phyloP scores from a whole-genome alignment of 2,797 vertebrate species.

The Cercopithecus mitis region DNA sequence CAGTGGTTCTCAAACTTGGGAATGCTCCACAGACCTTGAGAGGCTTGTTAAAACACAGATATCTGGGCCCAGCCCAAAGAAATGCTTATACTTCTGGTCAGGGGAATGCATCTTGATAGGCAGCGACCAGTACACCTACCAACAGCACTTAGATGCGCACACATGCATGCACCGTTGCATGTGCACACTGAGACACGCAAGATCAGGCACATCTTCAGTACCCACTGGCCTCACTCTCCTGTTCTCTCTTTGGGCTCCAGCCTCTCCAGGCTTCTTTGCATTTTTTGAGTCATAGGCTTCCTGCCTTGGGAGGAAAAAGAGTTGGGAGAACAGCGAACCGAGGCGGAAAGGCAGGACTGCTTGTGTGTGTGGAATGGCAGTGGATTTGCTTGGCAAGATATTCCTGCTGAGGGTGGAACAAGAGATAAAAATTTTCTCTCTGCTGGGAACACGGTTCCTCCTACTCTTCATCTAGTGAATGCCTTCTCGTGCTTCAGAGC shows the following conservation, averaged over 20 bases:
- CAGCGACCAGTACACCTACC: no score
- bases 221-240: not conserved
- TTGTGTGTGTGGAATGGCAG: not conserved
- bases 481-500: not conserved
- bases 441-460: not conserved
- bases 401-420: not conserved
- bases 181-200: accelerated
- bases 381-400: not conserved
- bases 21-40: not conserved
- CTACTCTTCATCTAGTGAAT: not conserved
- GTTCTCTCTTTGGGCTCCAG: not conserved
- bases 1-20: not conserved
- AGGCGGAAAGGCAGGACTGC: not conserved
- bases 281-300: not conserved
- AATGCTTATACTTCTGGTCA: not conserved
- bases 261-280: not conserved
- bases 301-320: not conserved
- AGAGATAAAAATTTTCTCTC: not conserved
- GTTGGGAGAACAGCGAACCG: not conserved
- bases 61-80: not conserved
- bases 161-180: accelerated
- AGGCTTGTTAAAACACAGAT: not conserved
- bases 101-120: not conserved
- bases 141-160: not conserved
- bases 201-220: not conserved